These are phyloP conservation scores for Ametastegia equiseti DNA, from an alignment of 2,888 invertebrate species.

Conservation along the genomic window DNA sequence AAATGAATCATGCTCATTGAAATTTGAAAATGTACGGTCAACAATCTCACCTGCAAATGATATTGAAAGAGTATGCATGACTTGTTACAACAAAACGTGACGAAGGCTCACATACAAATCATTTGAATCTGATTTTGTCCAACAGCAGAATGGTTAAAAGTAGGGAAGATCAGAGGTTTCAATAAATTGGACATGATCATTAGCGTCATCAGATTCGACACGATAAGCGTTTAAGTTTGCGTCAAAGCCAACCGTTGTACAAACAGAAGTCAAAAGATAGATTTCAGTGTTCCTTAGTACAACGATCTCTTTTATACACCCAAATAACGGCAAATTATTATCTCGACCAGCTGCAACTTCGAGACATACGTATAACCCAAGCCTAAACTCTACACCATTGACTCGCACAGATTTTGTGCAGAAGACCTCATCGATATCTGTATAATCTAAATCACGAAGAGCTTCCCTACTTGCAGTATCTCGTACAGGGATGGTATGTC, in stretches of 20 bases:
- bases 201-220: constrained; percentile 44
- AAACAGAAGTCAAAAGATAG: constrained; percentile 47
- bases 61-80: too few relatives aligned
- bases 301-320: constrained; percentile 51
- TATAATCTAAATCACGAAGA: constrained; percentile 35
- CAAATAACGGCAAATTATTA: constrained; percentile 52
- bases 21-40: too few relatives aligned
- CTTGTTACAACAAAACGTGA: constrained; percentile 55
- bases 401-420: constrained; percentile 41
- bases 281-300: constrained; percentile 47
- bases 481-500: background rate
- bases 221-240: constrained; percentile 51
- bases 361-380: constrained; percentile 50
- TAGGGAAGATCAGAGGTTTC: constrained; percentile 46
- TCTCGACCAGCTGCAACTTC: constrained; percentile 45
- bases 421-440: constrained; percentile 45
- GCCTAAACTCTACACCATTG: constrained; percentile 52
- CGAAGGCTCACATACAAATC: constrained; percentile 54
- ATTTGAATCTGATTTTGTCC: constrained; percentile 49
- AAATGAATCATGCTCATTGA: too few relatives aligned
- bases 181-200: constrained; percentile 41
- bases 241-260: constrained; percentile 50
- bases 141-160: constrained; percentile 54
- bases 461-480: background rate
- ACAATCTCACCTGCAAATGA: too few relatives aligned